Evolutionary conservation across 1,140 invertebrate species (phyloP).

Genomic region (Halotydeus destructor): DNA sequence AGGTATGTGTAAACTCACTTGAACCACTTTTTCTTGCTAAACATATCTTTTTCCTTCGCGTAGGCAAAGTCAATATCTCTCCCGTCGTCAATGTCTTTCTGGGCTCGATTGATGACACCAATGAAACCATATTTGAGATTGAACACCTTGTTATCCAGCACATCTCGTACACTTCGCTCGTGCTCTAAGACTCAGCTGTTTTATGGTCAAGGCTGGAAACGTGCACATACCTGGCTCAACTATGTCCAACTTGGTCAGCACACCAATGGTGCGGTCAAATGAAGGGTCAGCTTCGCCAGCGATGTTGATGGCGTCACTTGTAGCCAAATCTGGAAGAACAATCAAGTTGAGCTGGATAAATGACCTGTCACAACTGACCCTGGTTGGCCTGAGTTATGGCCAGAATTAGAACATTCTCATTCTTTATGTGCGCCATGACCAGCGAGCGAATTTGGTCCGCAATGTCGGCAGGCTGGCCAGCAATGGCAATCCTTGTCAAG

Average conservation of each 20-base stretch:
- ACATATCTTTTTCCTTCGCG: slow-evolving; percentile 31
- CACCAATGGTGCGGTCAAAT: slow-evolving; percentile 26
- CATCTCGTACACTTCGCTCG: slow-evolving; percentile 17
- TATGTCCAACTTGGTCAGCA: slow-evolving; percentile 20
- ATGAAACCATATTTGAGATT: background rate
- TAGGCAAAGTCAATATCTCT: slow-evolving; percentile 31
- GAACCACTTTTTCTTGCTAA: no score
- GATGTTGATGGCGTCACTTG: slow-evolving; percentile 82
- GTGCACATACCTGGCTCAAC: slow-evolving; percentile 21
- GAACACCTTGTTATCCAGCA: no score
- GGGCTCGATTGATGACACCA: background rate
- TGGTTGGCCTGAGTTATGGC: no score
- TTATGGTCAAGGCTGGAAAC: no score
- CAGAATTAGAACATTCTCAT: slow-evolving; percentile 50
- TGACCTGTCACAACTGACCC: background rate
- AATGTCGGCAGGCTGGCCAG: slow-evolving; percentile 80
- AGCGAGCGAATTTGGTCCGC: slow-evolving; percentile 78
- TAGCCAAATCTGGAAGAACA: slow-evolving; percentile 51
- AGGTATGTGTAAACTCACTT: no score
- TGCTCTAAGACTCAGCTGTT: no score
- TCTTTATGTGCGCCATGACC: slow-evolving; percentile 79
- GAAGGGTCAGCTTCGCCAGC: slow-evolving; percentile 84
- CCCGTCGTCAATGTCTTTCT: slow-evolving; percentile 23
- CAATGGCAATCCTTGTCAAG: slow-evolving; percentile 83
- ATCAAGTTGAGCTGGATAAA: background rate